Conservation (phyloP, 2,113 vertebrate species). For the Echinops telfairi region DNA sequence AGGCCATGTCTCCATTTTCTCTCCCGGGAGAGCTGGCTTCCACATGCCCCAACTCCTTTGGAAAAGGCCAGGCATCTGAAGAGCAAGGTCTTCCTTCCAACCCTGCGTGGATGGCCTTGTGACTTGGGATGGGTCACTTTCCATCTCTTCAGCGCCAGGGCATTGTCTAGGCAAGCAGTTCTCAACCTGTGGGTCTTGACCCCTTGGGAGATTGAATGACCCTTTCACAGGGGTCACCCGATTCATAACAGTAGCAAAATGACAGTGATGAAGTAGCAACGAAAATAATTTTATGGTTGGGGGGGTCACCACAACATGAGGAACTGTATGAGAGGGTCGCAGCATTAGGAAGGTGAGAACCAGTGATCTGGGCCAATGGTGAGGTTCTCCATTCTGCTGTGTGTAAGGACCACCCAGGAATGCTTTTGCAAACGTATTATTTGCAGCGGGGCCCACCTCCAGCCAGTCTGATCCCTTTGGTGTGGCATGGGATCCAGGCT, state of each 20-base stretch:
- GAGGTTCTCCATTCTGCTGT: background rate
- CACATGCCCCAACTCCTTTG: background rate
- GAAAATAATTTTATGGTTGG: too few relatives aligned
- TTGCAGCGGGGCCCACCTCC: background rate
- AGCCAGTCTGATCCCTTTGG: background rate
- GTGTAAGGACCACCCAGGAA: background rate
- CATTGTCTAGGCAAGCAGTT: background rate
- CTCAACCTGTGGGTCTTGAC: background rate
- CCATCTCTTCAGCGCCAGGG: background rate
- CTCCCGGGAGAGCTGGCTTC: conserved; percentile 3
- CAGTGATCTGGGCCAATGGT: too few relatives aligned
- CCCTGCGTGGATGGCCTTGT: background rate
- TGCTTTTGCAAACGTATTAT: background rate
- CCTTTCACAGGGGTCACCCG: too few relatives aligned
- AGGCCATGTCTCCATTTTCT: background rate
- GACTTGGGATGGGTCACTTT: background rate
- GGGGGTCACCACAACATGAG: too few relatives aligned
- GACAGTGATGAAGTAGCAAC: too few relatives aligned
- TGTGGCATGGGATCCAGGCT: too few relatives aligned
- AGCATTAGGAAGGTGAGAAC: too few relatives aligned
- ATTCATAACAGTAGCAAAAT: too few relatives aligned
- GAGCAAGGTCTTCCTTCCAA: background rate
- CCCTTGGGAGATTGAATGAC: too few relatives aligned
- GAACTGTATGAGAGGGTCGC: too few relatives aligned
- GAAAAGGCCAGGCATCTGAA: background rate